Percentiles rank a stretch among this genome's conserved stretches.
Evolutionary conservation across 2,888 invertebrate genomes (phyloP).

Genomic region (Heliconius sara): DNA sequence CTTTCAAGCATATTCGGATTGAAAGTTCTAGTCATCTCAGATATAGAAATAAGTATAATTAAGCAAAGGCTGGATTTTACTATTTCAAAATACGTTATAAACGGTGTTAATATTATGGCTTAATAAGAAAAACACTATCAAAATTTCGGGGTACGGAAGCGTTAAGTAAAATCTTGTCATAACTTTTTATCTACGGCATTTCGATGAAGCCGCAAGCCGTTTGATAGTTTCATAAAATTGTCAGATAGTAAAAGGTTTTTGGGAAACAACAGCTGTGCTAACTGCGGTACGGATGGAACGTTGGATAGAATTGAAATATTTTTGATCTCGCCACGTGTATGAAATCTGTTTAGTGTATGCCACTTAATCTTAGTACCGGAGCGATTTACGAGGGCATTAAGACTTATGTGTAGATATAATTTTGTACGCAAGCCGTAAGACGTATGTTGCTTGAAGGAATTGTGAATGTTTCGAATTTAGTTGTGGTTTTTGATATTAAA

Average conservation of each 20-base stretch:
- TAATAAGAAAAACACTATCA: not conserved
- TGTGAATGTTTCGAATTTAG: not conserved
- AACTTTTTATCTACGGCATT: conserved; percentile 24
- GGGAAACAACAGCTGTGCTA: conserved; percentile 31
- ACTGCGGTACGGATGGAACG: conserved; percentile 22
- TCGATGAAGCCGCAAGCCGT: conserved; percentile 7
- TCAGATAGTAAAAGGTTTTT: conserved; percentile 17
- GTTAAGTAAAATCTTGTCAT: not conserved
- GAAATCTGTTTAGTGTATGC: conserved; percentile 33
- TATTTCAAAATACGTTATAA: not conserved
- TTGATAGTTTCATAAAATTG: conserved; percentile 26
- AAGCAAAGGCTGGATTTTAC: not conserved
- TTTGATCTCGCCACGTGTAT: conserved; percentile 20
- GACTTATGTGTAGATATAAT: conserved; percentile 28
- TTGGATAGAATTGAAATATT: conserved; percentile 1
- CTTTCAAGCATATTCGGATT: no score
- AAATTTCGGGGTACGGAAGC: conserved; percentile 19
- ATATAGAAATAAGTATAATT: no score
- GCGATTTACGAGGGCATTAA: conserved; percentile 31
- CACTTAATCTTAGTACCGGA: conserved; percentile 21
- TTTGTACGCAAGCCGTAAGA: conserved; percentile 15
- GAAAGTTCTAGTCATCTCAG: no score
- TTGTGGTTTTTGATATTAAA: not conserved
- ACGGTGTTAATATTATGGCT: not conserved
- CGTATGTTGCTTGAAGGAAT: not conserved